Base-by-base conservation (phyloP, 2,113 vertebrate species). In the Tursiops truncatus region DNA sequence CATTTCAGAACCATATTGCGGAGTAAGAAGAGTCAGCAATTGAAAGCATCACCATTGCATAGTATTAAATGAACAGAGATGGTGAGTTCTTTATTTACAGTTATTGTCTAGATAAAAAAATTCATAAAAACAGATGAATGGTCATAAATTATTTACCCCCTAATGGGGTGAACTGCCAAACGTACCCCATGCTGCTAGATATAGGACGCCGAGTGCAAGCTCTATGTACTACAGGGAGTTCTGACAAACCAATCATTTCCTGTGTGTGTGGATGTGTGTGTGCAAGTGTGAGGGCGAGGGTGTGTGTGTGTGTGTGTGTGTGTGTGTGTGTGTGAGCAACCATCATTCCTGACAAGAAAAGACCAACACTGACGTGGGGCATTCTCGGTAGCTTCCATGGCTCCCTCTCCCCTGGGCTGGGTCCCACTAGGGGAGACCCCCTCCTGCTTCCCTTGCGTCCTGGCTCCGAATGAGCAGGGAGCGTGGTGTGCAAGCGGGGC, bases 11-110 rank as follows among this genome's bases (percentile, higher is more conserved):
- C 99, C 99, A 99, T 99, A 99, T 99, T 99, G 98, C 98, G 98
- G 98, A 99, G 97, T 98, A 99, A 98, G 99, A 99, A 98, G 99
- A 99, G 44, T 36, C 87, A 94, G 99, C 99, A 99, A 99, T 99
- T 98, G 99, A 99, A 99, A 99, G 99, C 99, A 99, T 99, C 99
- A 99, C 99, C 99, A 99, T 99, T 99, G 99, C 99, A 99, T 99
- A 99, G 99, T 99, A 99, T 99, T 99, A 99, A 99, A 99, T 99
- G 99, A 99, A 99, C 99, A 99, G 99, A 99, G 99, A 99, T 99
- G 99, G 99, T 99, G 99, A 99, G 99, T 99, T 99, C 99, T 99
- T 99, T 99, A 99, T 99, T 99, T 99, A 99, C 99, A 99, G 99
- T 99, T 99, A 99, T 99, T 99, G 99, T 99, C 99, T 99, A 99